These are phyloP conservation scores for Drosophila persimilis DNA, from an alignment of 1,140 invertebrate species.

Conservation along the genomic window DNA sequence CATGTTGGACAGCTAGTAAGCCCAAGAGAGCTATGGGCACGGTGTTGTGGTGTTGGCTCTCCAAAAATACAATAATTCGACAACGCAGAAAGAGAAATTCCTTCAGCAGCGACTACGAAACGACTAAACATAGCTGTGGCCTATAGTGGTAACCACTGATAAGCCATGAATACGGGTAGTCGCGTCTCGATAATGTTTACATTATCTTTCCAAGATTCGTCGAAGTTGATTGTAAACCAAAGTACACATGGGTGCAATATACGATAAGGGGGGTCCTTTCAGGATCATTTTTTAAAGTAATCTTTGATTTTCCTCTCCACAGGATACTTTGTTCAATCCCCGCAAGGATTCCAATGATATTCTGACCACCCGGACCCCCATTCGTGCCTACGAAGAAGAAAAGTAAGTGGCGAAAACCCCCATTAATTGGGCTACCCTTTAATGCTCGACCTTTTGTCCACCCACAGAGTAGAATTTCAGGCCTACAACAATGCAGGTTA, in stretches of 20 bases:
- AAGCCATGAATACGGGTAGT: slow-evolving; percentile 1
- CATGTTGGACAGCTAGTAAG: slow-evolving; percentile 21
- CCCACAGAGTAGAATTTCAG: slow-evolving; percentile 57
- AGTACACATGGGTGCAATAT: background rate
- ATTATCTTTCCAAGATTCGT: background rate
- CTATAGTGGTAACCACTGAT: slow-evolving; percentile 23
- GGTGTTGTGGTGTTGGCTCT: too few species aligned
- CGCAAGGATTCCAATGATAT: slow-evolving; percentile 78
- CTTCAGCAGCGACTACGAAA: slow-evolving; percentile 28
- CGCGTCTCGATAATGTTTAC: slow-evolving; percentile 13
- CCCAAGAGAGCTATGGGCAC: background rate
- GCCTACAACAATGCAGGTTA: slow-evolving; percentile 65
- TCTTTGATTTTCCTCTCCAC: background rate
- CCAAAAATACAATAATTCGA: slow-evolving; percentile 29
- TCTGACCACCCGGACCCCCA: slow-evolving; percentile 62
- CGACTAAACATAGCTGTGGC: slow-evolving; percentile 37
- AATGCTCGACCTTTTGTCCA: background rate
- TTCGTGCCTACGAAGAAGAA: slow-evolving; percentile 73
- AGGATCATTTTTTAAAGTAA: slow-evolving; percentile 1
- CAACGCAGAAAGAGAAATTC: slow-evolving; percentile 33
- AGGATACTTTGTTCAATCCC: slow-evolving; percentile 77
- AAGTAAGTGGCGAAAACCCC: slow-evolving; percentile 38
- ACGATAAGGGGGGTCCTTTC: background rate
- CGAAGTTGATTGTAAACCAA: slow-evolving; percentile 7
- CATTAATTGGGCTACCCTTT: background rate